A percentile compares a stretch with the other conserved stretches of the same genome.
phyloP scores from a whole-genome alignment of 2,113 vertebrate genomes.

The Leiothrix lutea region DNA sequence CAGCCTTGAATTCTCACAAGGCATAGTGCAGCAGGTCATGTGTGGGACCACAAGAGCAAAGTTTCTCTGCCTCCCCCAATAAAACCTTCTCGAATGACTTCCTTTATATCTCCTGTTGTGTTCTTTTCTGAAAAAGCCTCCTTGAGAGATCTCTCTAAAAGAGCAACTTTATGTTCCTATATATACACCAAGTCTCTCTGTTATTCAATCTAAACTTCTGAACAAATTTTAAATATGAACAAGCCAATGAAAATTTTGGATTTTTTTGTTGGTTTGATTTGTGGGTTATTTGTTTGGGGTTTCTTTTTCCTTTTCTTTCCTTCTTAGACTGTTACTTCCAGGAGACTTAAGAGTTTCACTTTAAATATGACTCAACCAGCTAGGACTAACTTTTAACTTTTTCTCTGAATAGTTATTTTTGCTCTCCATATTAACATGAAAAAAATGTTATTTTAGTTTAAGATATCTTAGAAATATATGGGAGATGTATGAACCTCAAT shows the following conservation, averaged over 20 bases:
- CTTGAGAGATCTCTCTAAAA: neutral
- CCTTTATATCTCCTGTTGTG: neutral
- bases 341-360: neutral
- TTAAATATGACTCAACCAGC: neutral
- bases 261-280: neutral
- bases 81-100: neutral
- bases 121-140: neutral
- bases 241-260: neutral
- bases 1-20: neutral
- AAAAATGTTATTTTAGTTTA: neutral
- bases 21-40: neutral
- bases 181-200: neutral
- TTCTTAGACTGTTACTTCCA: neutral
- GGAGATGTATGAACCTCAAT: neutral
- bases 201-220: neutral
- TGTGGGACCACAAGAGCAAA: neutral
- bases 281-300: neutral
- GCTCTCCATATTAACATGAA: neutral
- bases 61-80: neutral
- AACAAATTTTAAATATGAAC: neutral
- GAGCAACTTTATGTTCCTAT: neutral
- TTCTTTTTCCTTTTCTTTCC: neutral
- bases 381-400: neutral
- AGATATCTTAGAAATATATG: neutral
- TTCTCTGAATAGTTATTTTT: neutral